Evolutionary conservation across 2,797 vertebrate species (phyloP).

Genomic region (Pipistrellus kuhlii): DNA sequence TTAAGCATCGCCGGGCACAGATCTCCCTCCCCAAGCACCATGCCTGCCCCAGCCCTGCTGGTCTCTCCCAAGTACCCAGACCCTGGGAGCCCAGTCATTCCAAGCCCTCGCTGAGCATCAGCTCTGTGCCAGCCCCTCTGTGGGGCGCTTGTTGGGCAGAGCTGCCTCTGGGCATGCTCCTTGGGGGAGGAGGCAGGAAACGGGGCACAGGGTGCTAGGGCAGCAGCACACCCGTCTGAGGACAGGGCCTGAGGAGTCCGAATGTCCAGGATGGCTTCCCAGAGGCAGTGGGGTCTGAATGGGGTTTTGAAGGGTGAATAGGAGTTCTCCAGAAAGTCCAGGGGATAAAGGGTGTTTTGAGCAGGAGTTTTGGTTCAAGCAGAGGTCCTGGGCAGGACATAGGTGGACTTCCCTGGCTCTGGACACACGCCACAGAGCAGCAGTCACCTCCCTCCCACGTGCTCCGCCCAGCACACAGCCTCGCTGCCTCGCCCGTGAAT

Average conservation of each 20-base stretch:
- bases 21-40: neutral
- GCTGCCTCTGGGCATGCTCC: neutral
- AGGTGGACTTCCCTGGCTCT: neutral
- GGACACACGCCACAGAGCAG: neutral
- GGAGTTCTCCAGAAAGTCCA: constrained; percentile 18
- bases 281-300: neutral
- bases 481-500: accelerated
- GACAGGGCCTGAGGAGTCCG: neutral
- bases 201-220: accelerated
- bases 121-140: neutral
- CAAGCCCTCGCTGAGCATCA: neutral
- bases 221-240: neutral
- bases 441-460: neutral
- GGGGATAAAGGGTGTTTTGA: neutral
- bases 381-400: neutral
- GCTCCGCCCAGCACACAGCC: neutral
- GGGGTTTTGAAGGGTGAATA: constrained; percentile 41
- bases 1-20: neutral
- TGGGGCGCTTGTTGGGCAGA: no score
- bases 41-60: neutral
- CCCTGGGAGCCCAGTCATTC: neutral
- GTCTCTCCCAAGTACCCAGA: neutral
- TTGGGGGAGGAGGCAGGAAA: neutral
- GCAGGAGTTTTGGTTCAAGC: neutral
- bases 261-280: neutral